Conservation (phyloP, 2,888 invertebrate genomes). For the Brachypalpus laphriformis region DNA sequence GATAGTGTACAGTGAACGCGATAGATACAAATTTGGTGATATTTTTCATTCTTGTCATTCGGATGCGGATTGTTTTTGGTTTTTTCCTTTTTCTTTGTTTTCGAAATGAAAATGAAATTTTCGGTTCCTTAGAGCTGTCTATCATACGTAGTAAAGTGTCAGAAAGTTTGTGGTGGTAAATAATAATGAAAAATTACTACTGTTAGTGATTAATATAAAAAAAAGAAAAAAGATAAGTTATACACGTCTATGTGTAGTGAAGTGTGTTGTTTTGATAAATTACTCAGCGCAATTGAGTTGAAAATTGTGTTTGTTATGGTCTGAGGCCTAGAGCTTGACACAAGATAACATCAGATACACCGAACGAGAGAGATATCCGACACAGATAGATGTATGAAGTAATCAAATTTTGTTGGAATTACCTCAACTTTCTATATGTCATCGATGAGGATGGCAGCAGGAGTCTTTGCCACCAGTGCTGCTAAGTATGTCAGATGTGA, state of each 20-base stretch:
- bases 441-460: conserved; percentile 48
- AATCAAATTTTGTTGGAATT: conserved; percentile 36
- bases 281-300: not conserved
- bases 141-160: not conserved
- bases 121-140: conserved; percentile 5
- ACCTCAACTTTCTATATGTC: conserved; percentile 25
- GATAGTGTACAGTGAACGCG: conserved; percentile 10
- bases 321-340: not conserved
- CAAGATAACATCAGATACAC: not conserved
- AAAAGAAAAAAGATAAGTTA: not conserved
- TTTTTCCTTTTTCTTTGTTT: not conserved
- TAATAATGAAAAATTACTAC: not conserved
- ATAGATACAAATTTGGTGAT: conserved; percentile 37
- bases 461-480: conserved; percentile 34
- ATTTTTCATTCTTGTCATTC: not conserved
- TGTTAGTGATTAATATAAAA: not conserved
- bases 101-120: conserved; percentile 46
- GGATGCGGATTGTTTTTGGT: not conserved
- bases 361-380: not conserved
- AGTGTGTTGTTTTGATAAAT: conserved; percentile 4
- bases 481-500: conserved; percentile 70
- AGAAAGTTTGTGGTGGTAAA: conserved; percentile 5
- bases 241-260: not conserved
- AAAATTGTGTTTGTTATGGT: conserved; percentile 14
- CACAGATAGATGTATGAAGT: conserved; percentile 44